Percentiles rank a stretch among this genome's conserved stretches.
Conservation (phyloP, 1,140 invertebrate genomes). For the Bombus consobrinus region DNA sequence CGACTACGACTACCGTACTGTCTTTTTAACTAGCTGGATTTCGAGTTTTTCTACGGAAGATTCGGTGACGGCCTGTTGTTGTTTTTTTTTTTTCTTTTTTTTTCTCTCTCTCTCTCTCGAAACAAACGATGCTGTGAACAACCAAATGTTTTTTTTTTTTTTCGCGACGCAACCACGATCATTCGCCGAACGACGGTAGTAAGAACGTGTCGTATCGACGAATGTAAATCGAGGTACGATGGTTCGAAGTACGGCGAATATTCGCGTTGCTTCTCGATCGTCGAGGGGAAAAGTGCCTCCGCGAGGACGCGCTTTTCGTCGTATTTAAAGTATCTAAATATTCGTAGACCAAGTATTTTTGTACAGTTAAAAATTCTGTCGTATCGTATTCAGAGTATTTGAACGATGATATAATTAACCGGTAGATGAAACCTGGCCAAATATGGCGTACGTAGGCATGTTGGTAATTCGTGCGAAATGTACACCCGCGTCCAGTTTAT, state of each 20-base stretch:
- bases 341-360: slow-evolving; percentile 7
- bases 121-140: slow-evolving; percentile 52
- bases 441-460: slow-evolving; percentile 36
- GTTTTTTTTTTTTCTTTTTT: not conserved
- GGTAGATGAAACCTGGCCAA: slow-evolving; percentile 27
- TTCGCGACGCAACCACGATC: not conserved
- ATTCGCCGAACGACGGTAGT: not conserved
- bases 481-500: slow-evolving; percentile 2
- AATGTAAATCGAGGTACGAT: not conserved
- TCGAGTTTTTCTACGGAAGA: not conserved
- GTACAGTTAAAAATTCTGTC: not conserved
- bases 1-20: not conserved
- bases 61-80: not conserved
- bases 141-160: slow-evolving; percentile 28
- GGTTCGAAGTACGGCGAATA: not conserved
- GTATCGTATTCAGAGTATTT: slow-evolving; percentile 16
- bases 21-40: not conserved
- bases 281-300: not conserved
- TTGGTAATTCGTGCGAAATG: not conserved
- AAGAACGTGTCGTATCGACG: not conserved
- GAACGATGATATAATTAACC: slow-evolving; percentile 3
- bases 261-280: not conserved
- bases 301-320: not conserved
- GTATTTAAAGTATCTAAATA: not conserved
- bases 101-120: no score